These are phyloP conservation scores for Trochalopteron elliotii DNA, from an alignment of 2,113 vertebrate species.

Conservation along the genomic window DNA sequence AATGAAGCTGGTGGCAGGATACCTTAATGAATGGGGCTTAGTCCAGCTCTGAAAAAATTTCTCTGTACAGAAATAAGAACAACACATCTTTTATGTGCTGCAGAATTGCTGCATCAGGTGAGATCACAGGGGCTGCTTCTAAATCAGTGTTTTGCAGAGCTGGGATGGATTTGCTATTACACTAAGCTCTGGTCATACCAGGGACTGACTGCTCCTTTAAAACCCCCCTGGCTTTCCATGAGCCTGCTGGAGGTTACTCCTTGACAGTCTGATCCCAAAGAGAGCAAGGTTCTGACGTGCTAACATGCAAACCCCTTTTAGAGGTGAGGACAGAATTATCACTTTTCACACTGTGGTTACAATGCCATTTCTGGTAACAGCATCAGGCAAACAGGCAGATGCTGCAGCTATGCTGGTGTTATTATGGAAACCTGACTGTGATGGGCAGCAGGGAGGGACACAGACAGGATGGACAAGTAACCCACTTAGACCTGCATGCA, in stretches of 20 bases:
- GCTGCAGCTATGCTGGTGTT: not conserved
- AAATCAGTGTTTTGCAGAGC: not conserved
- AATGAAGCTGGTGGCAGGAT: not conserved
- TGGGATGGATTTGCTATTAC: not conserved
- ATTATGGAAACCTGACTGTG: fast-evolving
- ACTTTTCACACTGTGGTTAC: fast-evolving
- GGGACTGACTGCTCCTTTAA: not conserved
- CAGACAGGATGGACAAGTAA: not conserved
- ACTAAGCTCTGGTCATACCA: not conserved
- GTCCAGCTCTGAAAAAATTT: not conserved
- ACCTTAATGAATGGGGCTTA: not conserved
- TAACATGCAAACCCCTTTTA: not conserved
- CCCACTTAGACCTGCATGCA: not conserved
- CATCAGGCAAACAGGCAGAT: not conserved
- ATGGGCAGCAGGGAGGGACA: not conserved
- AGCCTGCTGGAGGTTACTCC: not conserved
- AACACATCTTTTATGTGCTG: not conserved
- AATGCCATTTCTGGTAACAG: not conserved
- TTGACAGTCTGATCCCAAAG: not conserved
- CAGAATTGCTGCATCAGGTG: not conserved
- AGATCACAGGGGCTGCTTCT: not conserved
- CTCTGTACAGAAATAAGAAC: not conserved
- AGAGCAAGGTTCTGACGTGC: not conserved
- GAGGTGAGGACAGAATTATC: not conserved
- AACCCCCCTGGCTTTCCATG: not conserved